phyloP scores from a whole-genome alignment of 2,113 vertebrate genomes.

The Bombycilla garrulus region DNA sequence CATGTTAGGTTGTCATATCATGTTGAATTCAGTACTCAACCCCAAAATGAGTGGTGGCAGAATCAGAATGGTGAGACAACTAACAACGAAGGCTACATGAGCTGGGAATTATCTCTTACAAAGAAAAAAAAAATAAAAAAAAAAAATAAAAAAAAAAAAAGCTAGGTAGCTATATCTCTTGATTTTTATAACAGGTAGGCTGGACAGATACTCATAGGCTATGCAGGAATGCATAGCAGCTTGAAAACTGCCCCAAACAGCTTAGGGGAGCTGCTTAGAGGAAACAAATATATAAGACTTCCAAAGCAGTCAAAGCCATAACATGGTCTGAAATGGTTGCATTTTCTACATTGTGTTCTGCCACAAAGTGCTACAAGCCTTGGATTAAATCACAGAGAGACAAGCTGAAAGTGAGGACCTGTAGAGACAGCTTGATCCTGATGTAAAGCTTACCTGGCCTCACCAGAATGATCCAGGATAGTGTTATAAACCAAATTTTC shows the following conservation, averaged over 20 bases:
- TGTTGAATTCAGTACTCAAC: neutral
- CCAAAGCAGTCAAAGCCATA: neutral
- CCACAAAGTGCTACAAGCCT: neutral
- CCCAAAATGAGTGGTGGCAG: slow-evolving; percentile 10
- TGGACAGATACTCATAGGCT: neutral
- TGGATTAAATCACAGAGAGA: neutral
- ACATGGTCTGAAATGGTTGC: neutral
- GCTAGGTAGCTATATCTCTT: neutral
- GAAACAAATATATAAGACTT: neutral
- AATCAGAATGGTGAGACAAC: neutral
- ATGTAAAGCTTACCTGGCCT: neutral
- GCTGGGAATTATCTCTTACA: neutral
- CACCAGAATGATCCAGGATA: neutral
- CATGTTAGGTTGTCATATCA: neutral
- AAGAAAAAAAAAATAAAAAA: neutral
- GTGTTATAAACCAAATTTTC: neutral
- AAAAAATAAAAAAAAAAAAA: neutral
- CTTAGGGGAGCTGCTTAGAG: neutral
- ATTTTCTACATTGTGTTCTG: neutral
- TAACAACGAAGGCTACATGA: neutral
- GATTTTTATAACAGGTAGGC: neutral
- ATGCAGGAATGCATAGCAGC: neutral
- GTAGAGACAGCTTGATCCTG: neutral
- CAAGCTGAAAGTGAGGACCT: neutral
- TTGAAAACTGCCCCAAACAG: neutral